A percentile compares a stretch with the other conserved stretches of the same genome.
Conservation (phyloP, 2,888 invertebrate genomes). For the Lycia hirtaria region DNA sequence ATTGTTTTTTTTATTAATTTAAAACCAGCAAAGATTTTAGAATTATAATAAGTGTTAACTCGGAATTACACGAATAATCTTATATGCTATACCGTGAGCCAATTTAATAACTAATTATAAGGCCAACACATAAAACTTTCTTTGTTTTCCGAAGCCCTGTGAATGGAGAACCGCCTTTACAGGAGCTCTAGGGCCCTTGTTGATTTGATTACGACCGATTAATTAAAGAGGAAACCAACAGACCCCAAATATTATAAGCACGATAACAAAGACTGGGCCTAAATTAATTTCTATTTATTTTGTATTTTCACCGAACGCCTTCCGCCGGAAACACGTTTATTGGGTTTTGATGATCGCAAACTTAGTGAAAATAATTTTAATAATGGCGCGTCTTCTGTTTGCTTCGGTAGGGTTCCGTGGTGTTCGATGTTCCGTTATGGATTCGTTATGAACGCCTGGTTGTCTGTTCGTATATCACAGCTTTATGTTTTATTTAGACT, state of each 20-base stretch:
- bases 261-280: slow-evolving; percentile 58
- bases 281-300: slow-evolving; percentile 68
- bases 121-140: background rate
- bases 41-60: too few relatives aligned
- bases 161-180: slow-evolving; percentile 15
- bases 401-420: too few relatives aligned
- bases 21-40: too few relatives aligned
- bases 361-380: slow-evolving; percentile 42
- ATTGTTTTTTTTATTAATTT: too few relatives aligned
- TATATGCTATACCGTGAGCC: too few relatives aligned
- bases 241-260: slow-evolving; percentile 56
- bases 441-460: too few relatives aligned
- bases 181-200: slow-evolving; percentile 56
- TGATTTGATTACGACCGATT: slow-evolving; percentile 75
- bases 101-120: too few relatives aligned
- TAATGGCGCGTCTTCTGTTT: slow-evolving; percentile 7
- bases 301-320: slow-evolving; percentile 36
- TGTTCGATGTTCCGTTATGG: too few relatives aligned
- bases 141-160: background rate
- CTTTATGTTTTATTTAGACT: too few relatives aligned
- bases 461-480: too few relatives aligned
- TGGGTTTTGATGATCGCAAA: slow-evolving; percentile 46
- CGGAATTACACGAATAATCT: too few relatives aligned
- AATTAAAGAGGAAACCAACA: slow-evolving; percentile 63
- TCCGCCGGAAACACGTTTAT: slow-evolving; percentile 29